Percentiles rank a stretch among this genome's conserved stretches.
phyloP scores from a whole-genome alignment of 2,888 invertebrate species.

The Sphinx pinastri region DNA sequence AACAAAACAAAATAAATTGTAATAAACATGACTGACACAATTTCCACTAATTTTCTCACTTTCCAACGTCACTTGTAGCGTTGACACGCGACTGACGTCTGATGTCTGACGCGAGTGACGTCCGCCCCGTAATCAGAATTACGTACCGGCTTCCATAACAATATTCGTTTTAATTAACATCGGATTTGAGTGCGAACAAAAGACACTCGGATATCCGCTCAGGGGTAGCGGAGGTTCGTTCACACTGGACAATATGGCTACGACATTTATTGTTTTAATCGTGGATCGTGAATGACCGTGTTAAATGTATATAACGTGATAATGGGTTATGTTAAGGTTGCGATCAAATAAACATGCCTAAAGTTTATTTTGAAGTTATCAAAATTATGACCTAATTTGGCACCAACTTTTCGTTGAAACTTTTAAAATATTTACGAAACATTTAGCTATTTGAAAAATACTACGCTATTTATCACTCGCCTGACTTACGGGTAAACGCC shows the following conservation, averaged over 20 bases:
- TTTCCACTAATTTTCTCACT: constrained; percentile 6
- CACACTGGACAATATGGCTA: constrained; percentile 44
- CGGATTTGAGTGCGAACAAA: constrained; percentile 66
- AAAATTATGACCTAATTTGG: no score
- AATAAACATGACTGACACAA: constrained; percentile 9
- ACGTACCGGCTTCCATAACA: constrained; percentile 43
- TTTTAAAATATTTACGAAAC: no score
- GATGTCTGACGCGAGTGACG: constrained; percentile 4
- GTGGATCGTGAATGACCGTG: background rate
- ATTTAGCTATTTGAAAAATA: no score
- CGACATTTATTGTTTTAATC: constrained; percentile 30
- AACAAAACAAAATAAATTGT: constrained; percentile 6
- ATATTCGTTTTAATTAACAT: constrained; percentile 77
- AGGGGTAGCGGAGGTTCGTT: constrained; percentile 41
- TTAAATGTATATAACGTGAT: no score
- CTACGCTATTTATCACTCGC: no score
- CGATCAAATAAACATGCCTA: no score
- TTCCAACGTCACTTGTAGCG: background rate
- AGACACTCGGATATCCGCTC: constrained; percentile 66
- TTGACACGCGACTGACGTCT: background rate
- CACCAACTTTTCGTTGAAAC: no score
- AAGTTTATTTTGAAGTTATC: no score
- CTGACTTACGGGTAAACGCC: no score
- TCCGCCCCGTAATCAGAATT: constrained; percentile 18
- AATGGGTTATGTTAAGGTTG: no score